These are phyloP conservation scores for Andricus grossulariae DNA, from an alignment of 1,140 invertebrate genomes.

Conservation along the genomic window DNA sequence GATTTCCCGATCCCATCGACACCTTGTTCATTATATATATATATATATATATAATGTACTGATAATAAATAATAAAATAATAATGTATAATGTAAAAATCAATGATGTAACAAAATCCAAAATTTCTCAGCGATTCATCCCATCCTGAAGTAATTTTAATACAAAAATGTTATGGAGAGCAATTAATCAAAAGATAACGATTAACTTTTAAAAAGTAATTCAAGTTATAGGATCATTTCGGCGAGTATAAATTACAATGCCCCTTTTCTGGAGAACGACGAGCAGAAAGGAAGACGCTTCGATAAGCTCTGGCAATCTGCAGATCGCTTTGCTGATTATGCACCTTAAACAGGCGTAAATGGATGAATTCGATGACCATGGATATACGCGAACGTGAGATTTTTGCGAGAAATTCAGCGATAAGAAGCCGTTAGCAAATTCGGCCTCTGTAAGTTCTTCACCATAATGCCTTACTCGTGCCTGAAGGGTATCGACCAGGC, in stretches of 20 bases:
- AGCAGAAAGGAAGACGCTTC: slow-evolving; percentile 12
- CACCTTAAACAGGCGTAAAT: slow-evolving; percentile 21
- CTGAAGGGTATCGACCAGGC: slow-evolving; percentile 7
- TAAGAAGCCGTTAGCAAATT: slow-evolving; percentile 21
- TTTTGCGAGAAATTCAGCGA: not conserved
- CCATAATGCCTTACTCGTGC: not conserved
- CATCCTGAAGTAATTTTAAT: not conserved
- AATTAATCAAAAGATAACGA: slow-evolving; percentile 27
- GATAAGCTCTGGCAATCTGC: slow-evolving; percentile 10
- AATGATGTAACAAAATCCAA: not conserved
- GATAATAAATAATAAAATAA: too few relatives aligned
- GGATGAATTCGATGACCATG: slow-evolving; percentile 9
- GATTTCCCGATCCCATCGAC: too few relatives aligned
- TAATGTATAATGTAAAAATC: too few relatives aligned
- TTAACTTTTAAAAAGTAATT: slow-evolving; percentile 1
- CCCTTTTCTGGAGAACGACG: not conserved
- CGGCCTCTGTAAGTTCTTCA: not conserved
- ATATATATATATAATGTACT: too few relatives aligned
- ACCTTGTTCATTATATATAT: too few relatives aligned
- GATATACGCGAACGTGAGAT: slow-evolving; percentile 4
- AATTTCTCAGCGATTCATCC: not conserved
- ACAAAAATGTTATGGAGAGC: not conserved
- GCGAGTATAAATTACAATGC: slow-evolving; percentile 13
- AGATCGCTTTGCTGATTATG: slow-evolving; percentile 14
- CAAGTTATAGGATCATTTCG: not conserved